Evolutionary conservation across 2,888 invertebrate species (phyloP).

Genomic region (Lasioglossum lativentre): DNA sequence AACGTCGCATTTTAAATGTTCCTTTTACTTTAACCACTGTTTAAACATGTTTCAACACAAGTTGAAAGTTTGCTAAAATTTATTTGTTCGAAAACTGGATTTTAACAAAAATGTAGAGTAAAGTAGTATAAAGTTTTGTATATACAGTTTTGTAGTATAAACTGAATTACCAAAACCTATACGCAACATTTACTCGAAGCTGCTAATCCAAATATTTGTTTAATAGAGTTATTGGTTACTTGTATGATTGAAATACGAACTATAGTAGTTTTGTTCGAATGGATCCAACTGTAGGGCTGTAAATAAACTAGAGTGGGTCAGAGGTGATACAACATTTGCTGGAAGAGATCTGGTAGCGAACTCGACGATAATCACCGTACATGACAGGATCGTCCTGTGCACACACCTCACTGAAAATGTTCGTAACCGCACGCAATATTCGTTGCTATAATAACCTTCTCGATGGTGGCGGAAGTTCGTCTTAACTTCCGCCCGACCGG

Average conservation of each 20-base stretch:
- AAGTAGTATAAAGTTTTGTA: no score
- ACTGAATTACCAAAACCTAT: not conserved
- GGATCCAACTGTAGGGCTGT: not conserved
- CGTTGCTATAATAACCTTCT: constrained; percentile 14
- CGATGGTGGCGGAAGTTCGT: constrained; percentile 34
- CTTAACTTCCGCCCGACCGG: constrained; percentile 32
- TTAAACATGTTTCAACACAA: not conserved
- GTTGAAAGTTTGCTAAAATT: not conserved
- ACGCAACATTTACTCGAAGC: not conserved
- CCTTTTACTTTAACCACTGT: no score
- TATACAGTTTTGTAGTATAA: no score
- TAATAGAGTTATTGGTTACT: not conserved
- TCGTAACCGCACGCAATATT: constrained; percentile 4
- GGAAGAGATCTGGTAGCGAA: not conserved
- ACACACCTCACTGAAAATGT: not conserved
- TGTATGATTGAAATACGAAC: not conserved
- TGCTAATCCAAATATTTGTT: not conserved
- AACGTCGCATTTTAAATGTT: no score
- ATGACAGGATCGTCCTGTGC: not conserved
- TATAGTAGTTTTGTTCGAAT: not conserved
- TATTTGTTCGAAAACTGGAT: not conserved
- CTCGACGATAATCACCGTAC: not conserved
- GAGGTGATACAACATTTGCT: not conserved
- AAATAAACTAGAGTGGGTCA: not conserved
- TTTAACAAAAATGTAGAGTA: not conserved